Conservation (phyloP, 2,797 vertebrate genomes). For the Otolemur crassicaudatus region DNA sequence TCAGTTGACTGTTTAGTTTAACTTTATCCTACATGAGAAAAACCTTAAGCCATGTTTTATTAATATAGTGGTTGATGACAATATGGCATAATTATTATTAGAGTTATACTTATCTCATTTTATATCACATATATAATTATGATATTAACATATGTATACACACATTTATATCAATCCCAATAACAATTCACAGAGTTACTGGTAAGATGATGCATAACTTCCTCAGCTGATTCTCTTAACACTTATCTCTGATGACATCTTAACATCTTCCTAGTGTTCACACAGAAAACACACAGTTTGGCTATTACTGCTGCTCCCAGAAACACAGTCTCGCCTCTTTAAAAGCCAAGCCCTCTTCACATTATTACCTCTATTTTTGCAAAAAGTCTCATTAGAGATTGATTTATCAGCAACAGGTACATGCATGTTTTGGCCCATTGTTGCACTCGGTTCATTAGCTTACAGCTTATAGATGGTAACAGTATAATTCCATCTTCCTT, state of each 20-base stretch:
- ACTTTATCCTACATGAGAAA: background rate
- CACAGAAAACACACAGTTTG: background rate
- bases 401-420: background rate
- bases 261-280: background rate
- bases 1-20: background rate
- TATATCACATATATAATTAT: too few relatives aligned
- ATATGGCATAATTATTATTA: background rate
- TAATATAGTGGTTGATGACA: background rate
- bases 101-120: background rate
- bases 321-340: background rate
- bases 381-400: background rate
- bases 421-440: background rate
- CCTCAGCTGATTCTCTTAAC: slow-evolving; percentile 6
- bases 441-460: slow-evolving; percentile 31
- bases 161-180: background rate
- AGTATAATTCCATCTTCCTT: background rate
- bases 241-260: background rate
- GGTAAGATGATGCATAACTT: background rate
- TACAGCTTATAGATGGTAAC: background rate
- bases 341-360: background rate
- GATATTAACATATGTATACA: too few relatives aligned
- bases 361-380: background rate
- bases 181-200: background rate
- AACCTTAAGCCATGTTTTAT: background rate
- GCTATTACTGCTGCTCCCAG: background rate